phyloP scores from a whole-genome alignment of 2,113 vertebrate species.

The Caretta caretta region DNA sequence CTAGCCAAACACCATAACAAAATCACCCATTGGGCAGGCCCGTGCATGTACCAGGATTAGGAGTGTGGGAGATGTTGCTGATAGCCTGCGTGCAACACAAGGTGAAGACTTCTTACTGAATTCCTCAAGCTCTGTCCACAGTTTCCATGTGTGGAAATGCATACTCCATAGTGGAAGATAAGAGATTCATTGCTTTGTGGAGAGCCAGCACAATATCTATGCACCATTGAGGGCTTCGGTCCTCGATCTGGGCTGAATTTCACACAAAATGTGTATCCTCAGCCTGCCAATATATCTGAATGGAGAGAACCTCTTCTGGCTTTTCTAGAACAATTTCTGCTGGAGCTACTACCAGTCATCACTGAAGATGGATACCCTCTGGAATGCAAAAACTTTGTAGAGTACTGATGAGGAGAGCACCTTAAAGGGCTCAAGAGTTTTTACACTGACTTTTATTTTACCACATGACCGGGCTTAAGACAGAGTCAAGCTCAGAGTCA shows the following conservation, averaged over 20 bases:
- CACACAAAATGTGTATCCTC: not conserved
- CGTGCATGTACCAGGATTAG: not conserved
- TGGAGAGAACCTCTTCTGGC: not conserved
- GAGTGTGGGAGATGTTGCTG: not conserved
- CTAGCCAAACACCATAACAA: not conserved
- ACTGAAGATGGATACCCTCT: not conserved
- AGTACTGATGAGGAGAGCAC: not conserved
- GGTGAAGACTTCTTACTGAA: not conserved
- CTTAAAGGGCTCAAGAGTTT: not conserved
- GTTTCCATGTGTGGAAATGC: not conserved
- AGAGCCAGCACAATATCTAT: not conserved
- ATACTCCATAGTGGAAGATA: not conserved
- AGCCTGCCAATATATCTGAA: not conserved
- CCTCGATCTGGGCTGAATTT: not conserved
- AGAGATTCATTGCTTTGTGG: not conserved
- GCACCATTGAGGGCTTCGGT: not conserved
- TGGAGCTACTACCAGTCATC: not conserved
- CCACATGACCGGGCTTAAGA: not conserved
- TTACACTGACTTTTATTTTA: not conserved
- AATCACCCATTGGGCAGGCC: fast-evolving
- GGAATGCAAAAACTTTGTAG: not conserved
- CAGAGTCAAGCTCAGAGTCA: not conserved
- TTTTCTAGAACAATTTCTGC: not conserved
- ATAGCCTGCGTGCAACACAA: not conserved
- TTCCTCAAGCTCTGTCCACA: not conserved